Evolutionary conservation across 2,113 vertebrate genomes (phyloP).

Genomic region (Camelus dromedarius): DNA sequence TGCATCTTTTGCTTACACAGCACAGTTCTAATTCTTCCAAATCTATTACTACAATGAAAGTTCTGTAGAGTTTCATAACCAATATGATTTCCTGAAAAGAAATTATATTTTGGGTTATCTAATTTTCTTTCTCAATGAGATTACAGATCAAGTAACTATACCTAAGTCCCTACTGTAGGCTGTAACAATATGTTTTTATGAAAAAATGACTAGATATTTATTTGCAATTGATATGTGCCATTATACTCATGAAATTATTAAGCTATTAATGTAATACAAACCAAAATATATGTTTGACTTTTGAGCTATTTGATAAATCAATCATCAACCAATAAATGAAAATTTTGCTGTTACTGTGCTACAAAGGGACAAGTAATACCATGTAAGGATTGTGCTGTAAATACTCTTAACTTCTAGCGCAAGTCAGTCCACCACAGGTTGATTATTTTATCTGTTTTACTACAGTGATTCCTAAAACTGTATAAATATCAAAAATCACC

Average conservation of each 20-base stretch:
- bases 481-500: neutral
- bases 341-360: neutral
- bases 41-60: neutral
- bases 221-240: neutral
- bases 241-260: constrained; percentile 42
- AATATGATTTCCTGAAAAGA: constrained; percentile 23
- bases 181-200: neutral
- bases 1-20: neutral
- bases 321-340: neutral
- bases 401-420: neutral
- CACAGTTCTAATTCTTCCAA: constrained; percentile 14
- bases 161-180: neutral
- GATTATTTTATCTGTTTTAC: neutral
- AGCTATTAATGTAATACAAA: neutral
- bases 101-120: constrained; percentile 25
- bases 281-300: neutral
- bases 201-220: constrained; percentile 29
- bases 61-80: neutral
- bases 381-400: neutral
- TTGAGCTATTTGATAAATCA: neutral
- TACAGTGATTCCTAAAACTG: neutral
- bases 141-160: neutral
- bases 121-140: constrained; percentile 60
- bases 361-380: neutral
- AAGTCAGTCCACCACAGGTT: neutral